Evolutionary conservation across 53 echinoderm and acorn worm genomes (phyloP).

Genomic region (Apostichopus leukothele): DNA sequence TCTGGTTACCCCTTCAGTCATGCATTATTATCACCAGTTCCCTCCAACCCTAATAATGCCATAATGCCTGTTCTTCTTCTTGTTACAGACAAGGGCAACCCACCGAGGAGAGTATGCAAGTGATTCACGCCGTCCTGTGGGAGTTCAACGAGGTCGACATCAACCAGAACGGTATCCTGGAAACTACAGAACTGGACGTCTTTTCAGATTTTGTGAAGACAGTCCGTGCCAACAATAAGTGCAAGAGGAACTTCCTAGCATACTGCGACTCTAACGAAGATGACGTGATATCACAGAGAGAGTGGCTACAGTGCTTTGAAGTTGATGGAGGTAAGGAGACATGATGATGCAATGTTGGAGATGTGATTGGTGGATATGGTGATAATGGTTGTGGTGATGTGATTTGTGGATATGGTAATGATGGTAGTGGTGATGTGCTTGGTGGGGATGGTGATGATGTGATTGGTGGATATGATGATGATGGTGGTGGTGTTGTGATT

Average conservation of each 20-base stretch:
- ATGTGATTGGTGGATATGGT: too few species aligned
- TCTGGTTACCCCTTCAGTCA: too few species aligned
- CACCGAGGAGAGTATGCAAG: constrained; percentile 21
- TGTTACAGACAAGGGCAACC: constrained; percentile 13
- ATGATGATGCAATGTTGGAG: too few species aligned
- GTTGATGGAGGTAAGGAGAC: constrained; percentile 65
- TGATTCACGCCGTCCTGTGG: constrained; percentile 66
- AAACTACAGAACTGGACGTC: constrained; percentile 59
- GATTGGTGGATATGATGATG: too few species aligned
- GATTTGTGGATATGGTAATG: too few species aligned
- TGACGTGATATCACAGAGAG: constrained; percentile 63
- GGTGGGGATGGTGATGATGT: too few species aligned
- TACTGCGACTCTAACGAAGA: constrained; percentile 82
- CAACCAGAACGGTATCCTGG: constrained; percentile 73
- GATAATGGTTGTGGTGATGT: too few species aligned
- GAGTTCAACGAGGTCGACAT: constrained; percentile 84
- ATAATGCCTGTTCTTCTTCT: neutral
- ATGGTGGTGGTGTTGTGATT: too few species aligned
- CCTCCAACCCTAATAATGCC: too few species aligned
- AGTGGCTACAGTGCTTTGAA: constrained; percentile 88
- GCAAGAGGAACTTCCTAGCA: constrained; percentile 74
- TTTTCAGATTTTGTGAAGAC: constrained; percentile 62
- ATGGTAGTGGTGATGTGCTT: too few species aligned
- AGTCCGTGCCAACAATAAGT: constrained; percentile 75
- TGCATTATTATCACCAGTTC: too few species aligned